Percentiles rank a stretch among this genome's conserved stretches.
Conservation (phyloP, 2,113 vertebrate genomes). For the Pseudois nayaur region DNA sequence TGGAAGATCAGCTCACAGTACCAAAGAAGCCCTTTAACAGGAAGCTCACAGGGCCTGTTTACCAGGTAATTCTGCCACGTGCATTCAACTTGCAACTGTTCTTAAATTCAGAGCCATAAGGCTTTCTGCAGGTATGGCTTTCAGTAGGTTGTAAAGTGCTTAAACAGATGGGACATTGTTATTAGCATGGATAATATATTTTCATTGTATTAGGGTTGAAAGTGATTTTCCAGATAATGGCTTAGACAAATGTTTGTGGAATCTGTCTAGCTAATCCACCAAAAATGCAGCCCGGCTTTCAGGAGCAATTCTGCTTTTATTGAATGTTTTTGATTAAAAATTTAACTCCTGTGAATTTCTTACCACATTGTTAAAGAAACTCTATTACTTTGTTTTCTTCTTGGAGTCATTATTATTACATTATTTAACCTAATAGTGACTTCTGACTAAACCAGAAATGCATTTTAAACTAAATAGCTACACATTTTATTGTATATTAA, state of each 20-base stretch:
- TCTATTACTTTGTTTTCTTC: slow-evolving; percentile 15
- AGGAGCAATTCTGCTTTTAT: slow-evolving; percentile 49
- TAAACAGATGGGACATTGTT: slow-evolving; percentile 68
- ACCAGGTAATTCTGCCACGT: background rate
- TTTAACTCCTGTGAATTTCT: slow-evolving; percentile 50
- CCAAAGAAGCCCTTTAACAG: background rate
- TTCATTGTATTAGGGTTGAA: slow-evolving; percentile 66
- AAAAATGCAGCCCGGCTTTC: slow-evolving; percentile 44
- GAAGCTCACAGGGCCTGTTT: background rate
- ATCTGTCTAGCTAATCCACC: slow-evolving; percentile 56
- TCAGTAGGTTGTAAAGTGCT: slow-evolving; percentile 50
- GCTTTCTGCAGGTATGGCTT: slow-evolving; percentile 34
- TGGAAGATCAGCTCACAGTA: background rate
- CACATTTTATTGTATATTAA: background rate
- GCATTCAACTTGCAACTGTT: slow-evolving; percentile 29
- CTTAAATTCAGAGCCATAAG: slow-evolving; percentile 53
- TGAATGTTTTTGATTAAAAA: slow-evolving; percentile 57
- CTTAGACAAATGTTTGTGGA: slow-evolving; percentile 68
- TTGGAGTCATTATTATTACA: background rate
- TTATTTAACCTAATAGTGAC: slow-evolving; percentile 9
- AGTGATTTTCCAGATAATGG: slow-evolving; percentile 66
- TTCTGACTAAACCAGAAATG: background rate
- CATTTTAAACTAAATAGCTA: slow-evolving; percentile 10
- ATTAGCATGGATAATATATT: slow-evolving; percentile 64
- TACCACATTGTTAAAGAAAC: background rate